phyloP scores from a whole-genome alignment of 2,797 vertebrate species.

The Pteronotus mesoamericanus region DNA sequence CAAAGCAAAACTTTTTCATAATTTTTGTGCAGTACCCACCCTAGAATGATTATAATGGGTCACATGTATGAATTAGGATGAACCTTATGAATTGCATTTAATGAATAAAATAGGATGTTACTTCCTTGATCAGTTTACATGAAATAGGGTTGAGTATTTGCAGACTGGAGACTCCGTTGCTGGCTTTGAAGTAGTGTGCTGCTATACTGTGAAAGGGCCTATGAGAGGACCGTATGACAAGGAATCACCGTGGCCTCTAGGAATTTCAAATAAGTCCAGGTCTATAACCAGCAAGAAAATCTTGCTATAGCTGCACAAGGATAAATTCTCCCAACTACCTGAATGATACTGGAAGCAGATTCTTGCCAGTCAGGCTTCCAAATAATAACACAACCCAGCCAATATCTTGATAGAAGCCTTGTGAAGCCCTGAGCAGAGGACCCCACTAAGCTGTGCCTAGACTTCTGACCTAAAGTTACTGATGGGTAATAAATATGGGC shows the following conservation, averaged over 20 bases:
- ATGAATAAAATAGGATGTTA: neutral
- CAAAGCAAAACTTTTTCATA: neutral
- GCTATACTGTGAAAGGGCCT: neutral
- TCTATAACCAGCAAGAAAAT: neutral
- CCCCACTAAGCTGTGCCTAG: neutral
- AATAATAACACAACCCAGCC: neutral
- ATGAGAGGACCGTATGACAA: neutral
- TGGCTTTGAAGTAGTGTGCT: neutral
- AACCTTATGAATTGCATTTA: neutral
- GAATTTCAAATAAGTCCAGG: neutral
- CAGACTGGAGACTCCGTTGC: neutral
- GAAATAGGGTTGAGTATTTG: neutral
- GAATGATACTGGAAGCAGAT: neutral
- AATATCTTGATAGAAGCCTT: neutral
- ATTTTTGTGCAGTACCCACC: neutral
- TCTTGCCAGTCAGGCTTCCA: neutral
- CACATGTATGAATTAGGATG: neutral
- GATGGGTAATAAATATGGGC: neutral
- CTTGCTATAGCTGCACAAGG: fast-evolving
- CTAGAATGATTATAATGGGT: neutral
- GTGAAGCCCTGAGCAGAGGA: neutral
- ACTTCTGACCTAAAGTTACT: neutral
- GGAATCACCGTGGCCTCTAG: neutral
- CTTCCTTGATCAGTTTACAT: neutral
- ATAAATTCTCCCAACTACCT: neutral